phyloP scores from a whole-genome alignment of 2,797 vertebrate species.

The Pangasius djambal region DNA sequence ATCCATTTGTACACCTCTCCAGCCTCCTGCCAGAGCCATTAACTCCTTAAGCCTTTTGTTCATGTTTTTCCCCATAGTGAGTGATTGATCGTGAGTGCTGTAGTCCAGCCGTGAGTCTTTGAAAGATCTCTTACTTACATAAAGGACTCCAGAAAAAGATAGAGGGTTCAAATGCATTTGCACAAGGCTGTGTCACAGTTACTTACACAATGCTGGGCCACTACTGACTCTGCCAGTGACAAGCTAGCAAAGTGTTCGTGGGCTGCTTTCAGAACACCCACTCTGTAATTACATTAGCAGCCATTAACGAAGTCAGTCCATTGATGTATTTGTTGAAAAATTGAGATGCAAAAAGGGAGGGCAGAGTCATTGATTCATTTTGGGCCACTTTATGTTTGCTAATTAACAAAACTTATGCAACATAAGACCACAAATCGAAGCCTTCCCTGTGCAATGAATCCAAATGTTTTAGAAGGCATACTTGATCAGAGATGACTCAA shows the following conservation, averaged over 20 bases:
- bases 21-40: constrained; percentile 36
- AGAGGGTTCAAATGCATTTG: constrained; percentile 3
- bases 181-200: constrained; percentile 25
- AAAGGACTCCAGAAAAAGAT: constrained; percentile 31
- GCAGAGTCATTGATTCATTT: constrained; percentile 60
- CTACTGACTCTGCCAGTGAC: constrained; percentile 34
- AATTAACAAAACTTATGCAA: constrained; percentile 60
- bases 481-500: constrained; percentile 24
- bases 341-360: constrained; percentile 53
- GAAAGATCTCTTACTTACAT: constrained; percentile 42
- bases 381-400: constrained; percentile 56
- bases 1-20: constrained; percentile 34
- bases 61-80: constrained; percentile 12
- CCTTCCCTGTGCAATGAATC: constrained; percentile 69
- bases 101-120: constrained; percentile 36
- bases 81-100: constrained; percentile 35
- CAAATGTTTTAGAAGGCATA: constrained; percentile 57
- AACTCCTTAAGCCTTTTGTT: constrained; percentile 42
- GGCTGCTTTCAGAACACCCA: constrained; percentile 53
- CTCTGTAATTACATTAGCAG: constrained; percentile 62
- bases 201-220: constrained; percentile 22
- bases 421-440: constrained; percentile 50
- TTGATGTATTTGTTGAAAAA: constrained; percentile 55
- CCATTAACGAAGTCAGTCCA: constrained; percentile 49
- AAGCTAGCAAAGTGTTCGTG: constrained; percentile 39